These are phyloP conservation scores for Larimichthys crocea DNA, from an alignment of 2,113 vertebrate genomes.

Conservation along the genomic window DNA sequence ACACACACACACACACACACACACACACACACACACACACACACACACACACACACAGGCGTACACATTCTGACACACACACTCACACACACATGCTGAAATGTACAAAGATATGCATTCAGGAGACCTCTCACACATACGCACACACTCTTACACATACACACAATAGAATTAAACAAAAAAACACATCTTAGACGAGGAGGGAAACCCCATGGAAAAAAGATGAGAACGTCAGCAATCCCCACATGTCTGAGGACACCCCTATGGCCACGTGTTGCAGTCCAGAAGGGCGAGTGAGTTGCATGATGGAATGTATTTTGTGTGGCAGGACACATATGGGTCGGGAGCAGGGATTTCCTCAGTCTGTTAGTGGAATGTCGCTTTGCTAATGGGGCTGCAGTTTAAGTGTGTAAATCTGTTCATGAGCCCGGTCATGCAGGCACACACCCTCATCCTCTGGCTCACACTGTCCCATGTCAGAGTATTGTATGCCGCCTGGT, in stretches of 20 bases:
- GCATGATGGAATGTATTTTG: conserved; percentile 33
- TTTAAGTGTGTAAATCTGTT: conserved; percentile 61
- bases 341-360: conserved; percentile 74
- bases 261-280: conserved; percentile 58
- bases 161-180: conserved; percentile 7
- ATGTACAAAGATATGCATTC: conserved; percentile 24
- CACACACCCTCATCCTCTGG: conserved; percentile 72
- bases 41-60: conserved; percentile 37
- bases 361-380: conserved; percentile 54
- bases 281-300: conserved; percentile 21
- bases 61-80: neutral
- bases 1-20: conserved; percentile 54
- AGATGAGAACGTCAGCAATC: conserved; percentile 47
- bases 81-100: conserved; percentile 24
- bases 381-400: conserved; percentile 55
- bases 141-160: conserved; percentile 6
- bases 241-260: conserved; percentile 72
- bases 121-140: conserved; percentile 18
- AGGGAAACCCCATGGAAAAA: conserved; percentile 44
- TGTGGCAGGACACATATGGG: conserved; percentile 23
- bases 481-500: conserved; percentile 61
- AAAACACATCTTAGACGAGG: conserved; percentile 27
- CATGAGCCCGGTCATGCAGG: conserved; percentile 13
- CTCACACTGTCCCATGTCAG: conserved; percentile 55
- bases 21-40: conserved; percentile 55